Evolutionary conservation across 2,797 vertebrate species (phyloP), one percentile per base, ranked within the genome.

Genomic region (Momotus momota): DNA sequence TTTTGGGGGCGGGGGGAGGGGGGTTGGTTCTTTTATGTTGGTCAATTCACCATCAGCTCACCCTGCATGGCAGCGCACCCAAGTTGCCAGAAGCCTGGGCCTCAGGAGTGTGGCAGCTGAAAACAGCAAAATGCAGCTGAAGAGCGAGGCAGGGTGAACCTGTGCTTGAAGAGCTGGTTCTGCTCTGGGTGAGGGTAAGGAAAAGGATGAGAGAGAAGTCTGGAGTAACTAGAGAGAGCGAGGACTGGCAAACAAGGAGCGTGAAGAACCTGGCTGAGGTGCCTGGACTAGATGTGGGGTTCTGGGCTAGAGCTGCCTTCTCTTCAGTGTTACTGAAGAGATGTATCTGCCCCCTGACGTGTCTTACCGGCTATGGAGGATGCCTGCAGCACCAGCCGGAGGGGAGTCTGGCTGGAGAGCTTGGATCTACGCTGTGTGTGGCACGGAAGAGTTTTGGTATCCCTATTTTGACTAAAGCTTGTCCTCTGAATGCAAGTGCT

Each of bases 111-210:
- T 35, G 4, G 22, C 22, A 57, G 52, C 45, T 90, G 45, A 31
- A 64, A 93, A 27, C 7, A 40, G 73, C n/a, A 86, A 55, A 48
- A 49, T 61, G 67, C 45, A 49, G 19, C 31, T 81, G 49, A 57
- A 65, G 49, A 57, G 26, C 1, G 2, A 1, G 10, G 2, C 4
- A 33, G 4, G 2, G 5, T 20, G 21, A 93, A 14, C 5, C 2
- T 69, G 41, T 84, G 16, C 12, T 35, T 71, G 19, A n/a, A 64
- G 25, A 86, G 21, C 33, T 0, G 0, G 3, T 80, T 90, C 40
- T 55, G 51, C 23, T 80, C 16, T 73, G 12, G 8, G 17, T 61
- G 22, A 46, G 38, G 20, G 6, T 19, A 25, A 70, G 55, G 26
- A 23, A 49, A 54, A 14, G 3, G 29, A 22, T 29, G 40, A 73